Evolutionary conservation across 2,113 vertebrate species (phyloP).

Genomic region (Alethe diademata): DNA sequence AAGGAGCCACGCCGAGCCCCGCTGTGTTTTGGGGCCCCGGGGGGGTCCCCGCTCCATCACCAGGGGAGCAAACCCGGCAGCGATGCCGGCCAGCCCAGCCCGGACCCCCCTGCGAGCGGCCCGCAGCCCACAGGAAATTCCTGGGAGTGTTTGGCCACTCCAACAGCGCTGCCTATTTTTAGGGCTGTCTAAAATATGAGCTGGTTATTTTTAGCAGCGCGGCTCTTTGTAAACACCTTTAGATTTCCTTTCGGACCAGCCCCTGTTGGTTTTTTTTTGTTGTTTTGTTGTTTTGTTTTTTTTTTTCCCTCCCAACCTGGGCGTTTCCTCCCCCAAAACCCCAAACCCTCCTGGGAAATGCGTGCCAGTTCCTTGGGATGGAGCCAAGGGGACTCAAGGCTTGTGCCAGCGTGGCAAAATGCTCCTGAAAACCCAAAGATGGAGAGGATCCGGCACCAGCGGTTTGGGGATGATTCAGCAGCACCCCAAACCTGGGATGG

Average conservation of each 20-base stretch:
- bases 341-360: neutral
- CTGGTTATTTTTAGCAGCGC: constrained; percentile 49
- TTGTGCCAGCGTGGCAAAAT: neutral
- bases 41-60: neutral
- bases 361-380: neutral
- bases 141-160: constrained; percentile 61
- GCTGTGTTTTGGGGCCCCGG: neutral
- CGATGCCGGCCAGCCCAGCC: neutral
- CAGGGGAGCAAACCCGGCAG: neutral
- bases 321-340: neutral
- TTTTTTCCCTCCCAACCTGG: neutral
- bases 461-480: neutral
- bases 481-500: neutral
- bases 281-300: neutral
- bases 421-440: neutral
- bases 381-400: neutral
- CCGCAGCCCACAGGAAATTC: constrained; percentile 66
- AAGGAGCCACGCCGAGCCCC: neutral
- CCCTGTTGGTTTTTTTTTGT: neutral
- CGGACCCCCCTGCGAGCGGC: constrained; percentile 24
- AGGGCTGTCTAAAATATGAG: constrained; percentile 56
- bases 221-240: constrained; percentile 64
- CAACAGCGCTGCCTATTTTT: constrained; percentile 58
- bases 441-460: rapidly evolving
- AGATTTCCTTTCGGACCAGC: constrained; percentile 26